A percentile compares a stretch with the other conserved stretches of the same genome.
Evolutionary conservation across 2,113 vertebrate genomes (phyloP).

Genomic region (Bubo blakistoni): DNA sequence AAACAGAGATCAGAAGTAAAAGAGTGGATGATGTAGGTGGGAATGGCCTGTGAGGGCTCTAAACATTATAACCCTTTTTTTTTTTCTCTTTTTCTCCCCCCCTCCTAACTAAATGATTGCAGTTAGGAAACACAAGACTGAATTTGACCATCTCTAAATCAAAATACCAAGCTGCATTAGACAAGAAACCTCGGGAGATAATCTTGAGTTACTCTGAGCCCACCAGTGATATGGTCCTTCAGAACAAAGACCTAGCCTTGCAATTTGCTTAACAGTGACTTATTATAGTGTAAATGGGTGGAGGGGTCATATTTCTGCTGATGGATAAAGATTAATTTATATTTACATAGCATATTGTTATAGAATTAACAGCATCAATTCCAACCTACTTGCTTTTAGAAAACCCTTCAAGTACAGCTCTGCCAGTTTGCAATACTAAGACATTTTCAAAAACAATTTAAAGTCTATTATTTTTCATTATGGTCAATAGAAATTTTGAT

Average conservation of each 20-base stretch:
- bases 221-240: background rate
- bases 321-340: background rate
- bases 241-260: background rate
- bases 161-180: background rate
- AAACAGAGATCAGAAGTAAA: background rate
- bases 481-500: background rate
- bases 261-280: background rate
- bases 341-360: background rate
- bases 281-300: background rate
- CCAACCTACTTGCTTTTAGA: background rate
- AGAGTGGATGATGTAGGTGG: background rate
- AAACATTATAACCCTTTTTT: background rate
- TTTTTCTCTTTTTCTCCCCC: too few relatives aligned
- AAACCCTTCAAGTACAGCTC: background rate
- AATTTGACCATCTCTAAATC: background rate
- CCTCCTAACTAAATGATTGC: fast-evolving
- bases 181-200: background rate
- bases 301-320: background rate
- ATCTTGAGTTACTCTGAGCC: background rate
- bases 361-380: background rate
- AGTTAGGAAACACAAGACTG: background rate
- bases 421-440: background rate
- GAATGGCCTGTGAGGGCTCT: background rate
- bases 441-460: background rate
- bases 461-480: background rate